Conservation (phyloP, 1,140 invertebrate species). For the Sinonovacula constricta region DNA sequence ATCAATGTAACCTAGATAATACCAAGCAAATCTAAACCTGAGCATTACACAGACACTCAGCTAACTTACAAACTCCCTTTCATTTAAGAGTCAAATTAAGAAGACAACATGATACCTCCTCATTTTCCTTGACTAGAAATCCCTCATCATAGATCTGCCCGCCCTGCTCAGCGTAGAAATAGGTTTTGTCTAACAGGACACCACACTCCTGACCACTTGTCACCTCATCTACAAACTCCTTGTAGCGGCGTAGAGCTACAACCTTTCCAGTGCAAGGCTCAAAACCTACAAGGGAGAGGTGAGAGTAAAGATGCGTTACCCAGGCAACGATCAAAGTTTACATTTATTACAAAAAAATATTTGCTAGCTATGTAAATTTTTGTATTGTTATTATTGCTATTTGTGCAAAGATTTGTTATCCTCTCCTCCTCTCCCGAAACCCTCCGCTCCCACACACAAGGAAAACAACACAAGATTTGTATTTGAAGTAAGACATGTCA, state of each 20-base stretch:
- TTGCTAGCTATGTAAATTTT: neutral
- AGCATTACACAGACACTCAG: too few species aligned
- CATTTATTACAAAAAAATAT: neutral
- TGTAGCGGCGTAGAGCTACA: slow-evolving; percentile 84
- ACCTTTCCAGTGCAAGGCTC: slow-evolving; percentile 79
- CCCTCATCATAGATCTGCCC: slow-evolving; percentile 99
- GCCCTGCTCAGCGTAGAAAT: slow-evolving; percentile 97
- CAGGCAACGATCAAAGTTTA: neutral
- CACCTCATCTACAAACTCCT: slow-evolving; percentile 92
- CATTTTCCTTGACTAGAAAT: slow-evolving; percentile 91
- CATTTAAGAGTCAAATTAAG: too few species aligned
- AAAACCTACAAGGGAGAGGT: slow-evolving; percentile 78
- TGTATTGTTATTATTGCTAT: neutral
- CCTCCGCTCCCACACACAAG: too few species aligned
- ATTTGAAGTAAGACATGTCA: too few species aligned
- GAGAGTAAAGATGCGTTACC: too few species aligned
- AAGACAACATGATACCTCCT: too few species aligned
- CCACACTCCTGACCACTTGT: slow-evolving; percentile 93
- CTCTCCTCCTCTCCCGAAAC: too few species aligned
- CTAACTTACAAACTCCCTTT: too few species aligned
- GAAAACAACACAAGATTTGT: too few species aligned
- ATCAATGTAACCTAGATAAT: too few species aligned
- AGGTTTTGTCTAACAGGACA: slow-evolving; percentile 93
- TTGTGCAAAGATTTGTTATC: too few species aligned
- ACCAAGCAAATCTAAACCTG: too few species aligned